Conservation (phyloP, 2,797 vertebrate species). For the Hybognathus amarus region DNA sequence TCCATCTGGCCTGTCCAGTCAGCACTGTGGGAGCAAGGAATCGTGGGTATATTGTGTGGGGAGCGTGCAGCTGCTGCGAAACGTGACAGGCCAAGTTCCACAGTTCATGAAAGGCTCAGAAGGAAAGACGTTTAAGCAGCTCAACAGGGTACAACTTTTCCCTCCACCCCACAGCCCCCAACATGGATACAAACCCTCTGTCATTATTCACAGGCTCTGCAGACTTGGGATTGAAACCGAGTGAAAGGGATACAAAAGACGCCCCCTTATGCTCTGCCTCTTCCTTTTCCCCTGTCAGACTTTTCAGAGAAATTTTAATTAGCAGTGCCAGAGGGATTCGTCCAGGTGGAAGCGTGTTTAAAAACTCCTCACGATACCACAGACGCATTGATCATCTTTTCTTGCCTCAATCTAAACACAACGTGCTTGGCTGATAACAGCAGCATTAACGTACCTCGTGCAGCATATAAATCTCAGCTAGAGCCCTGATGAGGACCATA, state of each 20-base stretch:
- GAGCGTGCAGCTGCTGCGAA: conserved; percentile 65
- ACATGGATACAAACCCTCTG: conserved; percentile 21
- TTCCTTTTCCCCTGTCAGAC: conserved; percentile 22
- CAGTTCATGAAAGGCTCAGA: conserved; percentile 44
- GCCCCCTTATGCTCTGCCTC: conserved; percentile 19
- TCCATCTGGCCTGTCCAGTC: conserved; percentile 69
- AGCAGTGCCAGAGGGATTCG: conserved; percentile 44
- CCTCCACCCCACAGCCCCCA: conserved; percentile 5
- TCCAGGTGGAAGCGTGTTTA: conserved; percentile 51
- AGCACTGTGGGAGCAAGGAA: conserved; percentile 61
- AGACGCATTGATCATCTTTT: conserved; percentile 45
- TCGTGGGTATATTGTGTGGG: conserved; percentile 68
- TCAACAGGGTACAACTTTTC: conserved; percentile 30
- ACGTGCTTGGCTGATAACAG: conserved; percentile 46
- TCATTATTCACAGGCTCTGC: conserved; percentile 42
- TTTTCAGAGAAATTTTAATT: conserved; percentile 49
- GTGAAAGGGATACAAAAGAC: conserved; percentile 53
- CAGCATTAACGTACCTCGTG: conserved; percentile 43
- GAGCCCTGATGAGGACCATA: conserved; percentile 61
- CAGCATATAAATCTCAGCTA: conserved; percentile 38
- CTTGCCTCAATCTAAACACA: conserved; percentile 60
- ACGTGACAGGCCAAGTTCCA: conserved; percentile 59
- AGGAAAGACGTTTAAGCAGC: conserved; percentile 40
- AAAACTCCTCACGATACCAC: conserved; percentile 41
- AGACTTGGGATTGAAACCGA: conserved; percentile 41